Percentiles rank a stretch among this genome's conserved stretches.
phyloP scores from a whole-genome alignment of 2,888 invertebrate species.

The Epiblema foenella region DNA sequence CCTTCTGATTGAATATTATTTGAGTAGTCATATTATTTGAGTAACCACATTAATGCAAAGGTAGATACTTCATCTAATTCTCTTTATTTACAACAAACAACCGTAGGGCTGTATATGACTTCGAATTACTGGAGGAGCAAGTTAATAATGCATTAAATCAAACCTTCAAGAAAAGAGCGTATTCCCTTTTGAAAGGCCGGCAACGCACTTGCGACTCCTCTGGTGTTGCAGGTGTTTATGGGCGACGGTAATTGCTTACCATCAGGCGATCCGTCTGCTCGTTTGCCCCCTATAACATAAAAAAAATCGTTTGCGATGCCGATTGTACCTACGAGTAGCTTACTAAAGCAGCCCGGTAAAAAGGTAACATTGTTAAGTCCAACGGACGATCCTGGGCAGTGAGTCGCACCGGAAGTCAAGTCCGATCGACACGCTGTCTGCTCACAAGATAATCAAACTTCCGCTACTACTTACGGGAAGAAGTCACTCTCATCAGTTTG shows the following conservation, averaged over 20 bases:
- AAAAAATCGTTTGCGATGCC: constrained; percentile 44
- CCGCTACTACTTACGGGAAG: constrained; percentile 12
- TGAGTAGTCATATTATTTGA: not conserved
- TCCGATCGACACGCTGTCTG: constrained; percentile 63
- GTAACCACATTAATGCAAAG: not conserved
- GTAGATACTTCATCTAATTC: not conserved
- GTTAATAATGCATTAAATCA: constrained; percentile 36
- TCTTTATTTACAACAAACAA: not conserved
- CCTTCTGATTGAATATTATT: not conserved
- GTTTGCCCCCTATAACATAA: no score
- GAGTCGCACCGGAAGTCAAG: constrained; percentile 62
- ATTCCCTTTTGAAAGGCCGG: no score
- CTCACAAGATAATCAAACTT: constrained; percentile 51
- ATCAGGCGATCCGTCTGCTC: no score
- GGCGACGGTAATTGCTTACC: no score
- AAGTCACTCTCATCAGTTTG: constrained; percentile 15
- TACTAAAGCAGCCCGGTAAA: constrained; percentile 53
- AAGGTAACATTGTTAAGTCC: constrained; percentile 57
- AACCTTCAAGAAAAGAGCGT: no score
- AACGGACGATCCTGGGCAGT: constrained; percentile 64
- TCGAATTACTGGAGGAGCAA: not conserved
- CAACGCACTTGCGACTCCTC: no score
- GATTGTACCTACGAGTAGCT: constrained; percentile 32
- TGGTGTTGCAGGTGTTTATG: no score
- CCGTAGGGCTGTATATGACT: not conserved